Evolutionary conservation across 1,140 invertebrate genomes (phyloP).

Genomic region (Latrodectus geometricus): DNA sequence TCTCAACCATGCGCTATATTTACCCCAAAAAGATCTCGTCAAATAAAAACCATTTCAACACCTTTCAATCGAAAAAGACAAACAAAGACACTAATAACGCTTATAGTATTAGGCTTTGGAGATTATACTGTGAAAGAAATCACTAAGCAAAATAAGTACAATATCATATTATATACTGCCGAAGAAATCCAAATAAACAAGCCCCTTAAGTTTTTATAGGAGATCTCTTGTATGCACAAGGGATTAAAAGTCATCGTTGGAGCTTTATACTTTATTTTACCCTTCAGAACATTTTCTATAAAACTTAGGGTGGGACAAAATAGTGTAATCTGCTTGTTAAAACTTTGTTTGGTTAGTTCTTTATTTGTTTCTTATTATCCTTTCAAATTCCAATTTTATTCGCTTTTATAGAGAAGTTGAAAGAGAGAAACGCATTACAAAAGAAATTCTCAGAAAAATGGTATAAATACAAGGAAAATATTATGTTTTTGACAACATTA

Average conservation of each 20-base stretch:
- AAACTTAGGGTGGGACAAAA: neutral
- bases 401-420: neutral
- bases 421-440: neutral
- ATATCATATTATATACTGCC: neutral
- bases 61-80: conserved; percentile 5
- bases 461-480: neutral
- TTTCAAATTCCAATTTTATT: conserved; percentile 16
- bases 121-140: neutral
- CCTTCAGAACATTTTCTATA: neutral
- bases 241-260: conserved; percentile 2
- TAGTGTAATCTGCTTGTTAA: conserved; percentile 23
- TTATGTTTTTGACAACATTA: no score
- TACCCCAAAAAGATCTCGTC: neutral
- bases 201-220: neutral
- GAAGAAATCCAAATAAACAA: conserved; percentile 20
- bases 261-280: neutral
- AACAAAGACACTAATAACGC: conserved; percentile 8
- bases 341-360: neutral
- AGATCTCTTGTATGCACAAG: neutral
- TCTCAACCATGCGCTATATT: neutral
- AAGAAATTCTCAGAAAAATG: neutral
- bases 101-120: neutral
- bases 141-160: neutral
- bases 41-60: neutral
- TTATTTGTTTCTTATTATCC: conserved; percentile 10